Conservation (phyloP, 2,797 vertebrate species). For the Simalia tracyae region DNA sequence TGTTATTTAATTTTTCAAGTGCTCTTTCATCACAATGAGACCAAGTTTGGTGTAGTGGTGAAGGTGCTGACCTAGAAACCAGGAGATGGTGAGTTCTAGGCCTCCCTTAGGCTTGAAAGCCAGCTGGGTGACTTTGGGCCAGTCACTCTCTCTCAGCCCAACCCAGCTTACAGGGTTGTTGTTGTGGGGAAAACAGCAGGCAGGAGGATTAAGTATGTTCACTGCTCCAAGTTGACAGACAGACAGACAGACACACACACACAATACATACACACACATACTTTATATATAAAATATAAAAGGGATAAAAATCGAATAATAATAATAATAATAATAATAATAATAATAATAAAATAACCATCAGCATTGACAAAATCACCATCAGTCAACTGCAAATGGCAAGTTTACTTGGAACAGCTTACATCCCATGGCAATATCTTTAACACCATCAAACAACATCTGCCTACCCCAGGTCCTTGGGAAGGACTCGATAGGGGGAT, state of each 20-base stretch:
- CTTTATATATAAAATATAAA: too few species aligned
- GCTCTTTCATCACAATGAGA: not conserved
- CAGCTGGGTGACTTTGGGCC: not conserved
- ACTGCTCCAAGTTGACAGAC: too few species aligned
- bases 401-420: too few species aligned
- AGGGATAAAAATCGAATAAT: not conserved
- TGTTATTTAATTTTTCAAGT: not conserved
- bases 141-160: not conserved
- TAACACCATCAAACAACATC: too few species aligned
- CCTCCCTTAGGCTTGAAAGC: not conserved
- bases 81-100: not conserved
- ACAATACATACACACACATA: too few species aligned
- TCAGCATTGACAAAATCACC: too few species aligned
- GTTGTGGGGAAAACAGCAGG: not conserved
- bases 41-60: not conserved
- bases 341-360: not conserved
- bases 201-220: not conserved
- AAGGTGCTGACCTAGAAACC: too few species aligned
- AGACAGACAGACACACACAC: too few species aligned
- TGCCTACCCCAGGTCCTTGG: too few species aligned
- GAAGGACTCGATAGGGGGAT: too few species aligned
- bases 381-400: too few species aligned
- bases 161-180: not conserved
- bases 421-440: too few species aligned
- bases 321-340: not conserved